phyloP scores from a whole-genome alignment of 1,140 invertebrate genomes.

The Choristoneura fumiferana region DNA sequence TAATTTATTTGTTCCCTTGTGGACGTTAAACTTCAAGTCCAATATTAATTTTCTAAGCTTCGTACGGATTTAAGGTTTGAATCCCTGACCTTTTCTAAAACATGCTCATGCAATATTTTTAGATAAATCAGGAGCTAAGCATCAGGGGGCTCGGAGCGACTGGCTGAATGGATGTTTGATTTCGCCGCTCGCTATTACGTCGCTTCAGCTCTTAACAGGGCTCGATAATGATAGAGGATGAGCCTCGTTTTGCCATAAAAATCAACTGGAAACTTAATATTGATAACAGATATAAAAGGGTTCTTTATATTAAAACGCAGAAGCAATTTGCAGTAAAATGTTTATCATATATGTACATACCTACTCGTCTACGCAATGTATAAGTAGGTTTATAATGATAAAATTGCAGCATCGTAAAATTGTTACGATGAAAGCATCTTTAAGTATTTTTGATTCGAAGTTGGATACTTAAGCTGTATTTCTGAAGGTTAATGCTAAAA shows the following conservation, averaged over 20 bases:
- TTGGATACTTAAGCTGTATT: slow-evolving; percentile 31
- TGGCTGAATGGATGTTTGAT: slow-evolving; percentile 8
- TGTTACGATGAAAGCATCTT: slow-evolving; percentile 32
- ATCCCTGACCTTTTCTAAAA: too few relatives aligned
- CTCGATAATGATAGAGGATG: neutral
- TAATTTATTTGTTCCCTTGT: too few relatives aligned
- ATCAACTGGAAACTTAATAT: slow-evolving; percentile 21
- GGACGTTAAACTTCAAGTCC: too few relatives aligned
- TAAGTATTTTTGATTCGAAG: slow-evolving; percentile 42
- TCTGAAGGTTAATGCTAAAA: slow-evolving; percentile 36
- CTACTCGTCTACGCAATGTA: neutral
- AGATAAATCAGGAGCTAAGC: neutral
- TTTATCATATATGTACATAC: slow-evolving; percentile 16
- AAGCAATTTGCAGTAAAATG: slow-evolving; percentile 40
- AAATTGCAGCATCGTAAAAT: slow-evolving; percentile 44
- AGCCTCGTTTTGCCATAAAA: neutral
- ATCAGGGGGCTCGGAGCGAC: neutral
- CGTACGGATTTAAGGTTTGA: too few relatives aligned
- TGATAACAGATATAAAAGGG: slow-evolving; percentile 23
- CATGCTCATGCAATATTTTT: neutral
- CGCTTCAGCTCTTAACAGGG: neutral
- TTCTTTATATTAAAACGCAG: slow-evolving; percentile 22
- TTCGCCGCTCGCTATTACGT: neutral
- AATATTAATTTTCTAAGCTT: too few relatives aligned
- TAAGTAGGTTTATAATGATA: slow-evolving; percentile 27